Evolutionary conservation across 2,113 vertebrate species (phyloP).

Genomic region (Rhineura floridana): DNA sequence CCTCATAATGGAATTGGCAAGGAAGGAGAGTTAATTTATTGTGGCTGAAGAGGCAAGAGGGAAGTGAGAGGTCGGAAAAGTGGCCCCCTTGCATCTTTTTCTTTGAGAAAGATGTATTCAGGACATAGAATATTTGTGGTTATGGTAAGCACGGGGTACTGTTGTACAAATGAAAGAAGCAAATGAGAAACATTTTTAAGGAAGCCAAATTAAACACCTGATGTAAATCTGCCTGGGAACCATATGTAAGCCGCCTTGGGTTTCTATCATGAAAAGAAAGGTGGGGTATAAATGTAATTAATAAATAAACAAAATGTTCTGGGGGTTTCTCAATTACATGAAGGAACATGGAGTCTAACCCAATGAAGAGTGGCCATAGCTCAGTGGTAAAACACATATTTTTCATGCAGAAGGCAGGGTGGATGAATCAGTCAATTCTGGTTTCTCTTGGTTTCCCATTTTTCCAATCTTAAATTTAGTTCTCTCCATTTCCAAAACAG

Average conservation of each 20-base stretch:
- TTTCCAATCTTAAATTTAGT: no score
- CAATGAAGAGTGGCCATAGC: no score
- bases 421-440: no score
- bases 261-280: no score
- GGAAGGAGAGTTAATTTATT: conserved; percentile 39
- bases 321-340: background rate
- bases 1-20: conserved; percentile 55
- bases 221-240: no score
- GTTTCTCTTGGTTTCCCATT: no score
- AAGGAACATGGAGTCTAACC: background rate
- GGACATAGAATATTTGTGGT: background rate
- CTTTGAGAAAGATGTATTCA: background rate
- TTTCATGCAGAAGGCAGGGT: background rate
- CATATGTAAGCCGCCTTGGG: no score
- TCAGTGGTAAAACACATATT: background rate
- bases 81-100: background rate
- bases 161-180: background rate
- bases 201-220: background rate
- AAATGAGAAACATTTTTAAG: background rate
- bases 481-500: no score
- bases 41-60: conserved; percentile 14
- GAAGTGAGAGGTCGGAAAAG: background rate
- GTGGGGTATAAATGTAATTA: no score
- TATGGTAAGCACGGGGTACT: background rate
- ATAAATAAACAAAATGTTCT: no score